phyloP scores from a whole-genome alignment of 2,888 invertebrate genomes.

The Pogonocherus hispidulus region DNA sequence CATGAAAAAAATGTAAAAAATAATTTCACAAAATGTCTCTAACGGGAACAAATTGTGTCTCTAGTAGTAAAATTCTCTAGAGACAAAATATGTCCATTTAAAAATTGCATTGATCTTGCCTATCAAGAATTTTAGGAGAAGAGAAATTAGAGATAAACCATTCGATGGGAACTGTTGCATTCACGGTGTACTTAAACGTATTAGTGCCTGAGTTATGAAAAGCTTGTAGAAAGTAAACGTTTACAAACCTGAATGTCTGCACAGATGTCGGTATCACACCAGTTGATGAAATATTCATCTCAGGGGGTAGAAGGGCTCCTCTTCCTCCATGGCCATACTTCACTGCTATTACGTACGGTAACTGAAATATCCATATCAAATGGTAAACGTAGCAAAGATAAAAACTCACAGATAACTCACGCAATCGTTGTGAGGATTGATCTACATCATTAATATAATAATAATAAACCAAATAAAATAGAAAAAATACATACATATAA shows the following conservation, averaged over 20 bases:
- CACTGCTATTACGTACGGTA: conserved; percentile 83
- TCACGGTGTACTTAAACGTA: not conserved
- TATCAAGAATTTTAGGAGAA: too few relatives aligned
- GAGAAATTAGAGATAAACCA: too few relatives aligned
- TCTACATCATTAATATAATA: conserved; percentile 11
- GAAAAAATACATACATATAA: too few relatives aligned
- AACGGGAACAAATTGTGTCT: too few relatives aligned
- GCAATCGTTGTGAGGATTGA: conserved; percentile 4
- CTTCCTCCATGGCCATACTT: conserved; percentile 78
- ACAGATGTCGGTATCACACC: conserved; percentile 85
- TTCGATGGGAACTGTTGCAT: too few relatives aligned
- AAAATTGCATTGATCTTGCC: too few relatives aligned
- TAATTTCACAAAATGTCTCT: too few relatives aligned
- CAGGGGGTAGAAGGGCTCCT: conserved; percentile 83
- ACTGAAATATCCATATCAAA: conserved; percentile 66
- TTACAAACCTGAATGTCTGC: conserved; percentile 78
- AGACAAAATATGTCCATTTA: too few relatives aligned
- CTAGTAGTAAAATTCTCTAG: too few relatives aligned
- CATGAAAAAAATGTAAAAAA: too few relatives aligned
- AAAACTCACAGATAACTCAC: conserved; percentile 12
- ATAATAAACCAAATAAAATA: too few relatives aligned
- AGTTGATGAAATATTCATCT: conserved; percentile 85
- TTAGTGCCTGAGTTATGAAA: conserved; percentile 14
- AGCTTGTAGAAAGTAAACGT: conserved; percentile 23
- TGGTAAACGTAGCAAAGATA: conserved; percentile 19